Conservation (phyloP, 2,888 invertebrate species). For the Mimumesa dahlbomi region DNA sequence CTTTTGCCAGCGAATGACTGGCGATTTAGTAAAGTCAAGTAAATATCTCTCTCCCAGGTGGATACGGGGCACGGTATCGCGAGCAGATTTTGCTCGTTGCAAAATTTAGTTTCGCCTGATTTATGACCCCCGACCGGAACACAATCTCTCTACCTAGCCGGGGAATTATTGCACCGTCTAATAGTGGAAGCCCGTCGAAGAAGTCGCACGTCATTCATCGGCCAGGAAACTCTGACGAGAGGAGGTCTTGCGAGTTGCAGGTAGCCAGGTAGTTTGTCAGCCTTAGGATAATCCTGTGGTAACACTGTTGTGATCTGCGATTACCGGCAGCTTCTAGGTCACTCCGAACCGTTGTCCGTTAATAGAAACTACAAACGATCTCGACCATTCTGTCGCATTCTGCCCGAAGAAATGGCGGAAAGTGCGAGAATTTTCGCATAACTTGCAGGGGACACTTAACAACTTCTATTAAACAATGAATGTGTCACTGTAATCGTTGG, state of each 20-base stretch:
- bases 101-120: slow-evolving; percentile 3
- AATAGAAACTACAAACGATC: not conserved
- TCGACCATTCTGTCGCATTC: too few relatives aligned
- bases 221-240: slow-evolving; percentile 5
- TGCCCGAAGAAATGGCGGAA: too few relatives aligned
- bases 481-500: too few relatives aligned
- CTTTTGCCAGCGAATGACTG: too few relatives aligned
- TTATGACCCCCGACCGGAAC: not conserved
- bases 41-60: not conserved
- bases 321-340: slow-evolving; percentile 17
- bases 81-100: not conserved
- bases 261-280: slow-evolving; percentile 37
- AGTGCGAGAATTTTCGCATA: too few relatives aligned
- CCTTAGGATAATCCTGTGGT: slow-evolving; percentile 37
- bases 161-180: slow-evolving; percentile 4
- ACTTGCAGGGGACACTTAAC: too few relatives aligned
- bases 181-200: not conserved
- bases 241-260: slow-evolving; percentile 32
- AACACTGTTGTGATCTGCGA: slow-evolving; percentile 35
- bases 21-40: not conserved
- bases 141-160: not conserved
- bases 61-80: not conserved
- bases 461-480: too few relatives aligned
- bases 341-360: not conserved
- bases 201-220: slow-evolving; percentile 12